phyloP scores from a whole-genome alignment of 92 coral and sea anemone genomes.

The Palythoa caribaeorum region DNA sequence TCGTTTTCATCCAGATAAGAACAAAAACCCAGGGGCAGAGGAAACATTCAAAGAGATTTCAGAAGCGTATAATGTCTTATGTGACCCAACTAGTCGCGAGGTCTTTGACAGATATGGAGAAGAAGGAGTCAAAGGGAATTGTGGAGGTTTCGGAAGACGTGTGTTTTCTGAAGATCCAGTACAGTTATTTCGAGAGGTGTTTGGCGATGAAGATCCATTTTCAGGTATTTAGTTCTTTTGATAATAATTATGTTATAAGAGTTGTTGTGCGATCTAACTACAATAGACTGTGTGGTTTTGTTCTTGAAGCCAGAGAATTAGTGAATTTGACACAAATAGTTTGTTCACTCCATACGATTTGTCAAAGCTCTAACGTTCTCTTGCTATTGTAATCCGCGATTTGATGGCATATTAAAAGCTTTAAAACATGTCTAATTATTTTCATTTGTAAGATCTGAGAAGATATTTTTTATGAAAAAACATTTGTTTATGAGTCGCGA shows the following conservation, averaged over 20 bases:
- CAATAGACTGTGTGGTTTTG: neutral
- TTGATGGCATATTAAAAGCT: neutral
- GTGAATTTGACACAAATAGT: conserved; percentile 10
- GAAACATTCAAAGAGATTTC: conserved; percentile 92
- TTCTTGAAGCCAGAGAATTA: neutral
- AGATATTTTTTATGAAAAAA: conserved; percentile 1
- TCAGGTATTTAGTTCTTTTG: conserved; percentile 56
- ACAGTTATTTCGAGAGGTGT: conserved; percentile 85
- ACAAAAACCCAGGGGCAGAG: conserved; percentile 89
- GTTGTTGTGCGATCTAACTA: neutral
- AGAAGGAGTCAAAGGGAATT: conserved; percentile 83
- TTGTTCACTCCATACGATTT: neutral
- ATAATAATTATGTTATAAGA: neutral
- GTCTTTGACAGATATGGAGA: conserved; percentile 95
- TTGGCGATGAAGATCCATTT: conserved; percentile 84
- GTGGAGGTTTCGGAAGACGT: conserved; percentile 65
- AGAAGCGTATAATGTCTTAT: conserved; percentile 93
- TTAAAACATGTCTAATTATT: neutral
- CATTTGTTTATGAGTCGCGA: neutral
- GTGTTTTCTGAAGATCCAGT: conserved; percentile 82
- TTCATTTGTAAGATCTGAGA: neutral
- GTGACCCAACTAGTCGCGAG: conserved; percentile 82
- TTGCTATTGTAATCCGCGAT: conserved; percentile 17
- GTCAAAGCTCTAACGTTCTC: conserved; percentile 7
- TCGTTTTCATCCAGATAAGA: conserved; percentile 96